Percentiles rank a stretch among this genome's conserved stretches.
phyloP scores from a whole-genome alignment of 2,888 invertebrate species.

The Nomada ferruginata region DNA sequence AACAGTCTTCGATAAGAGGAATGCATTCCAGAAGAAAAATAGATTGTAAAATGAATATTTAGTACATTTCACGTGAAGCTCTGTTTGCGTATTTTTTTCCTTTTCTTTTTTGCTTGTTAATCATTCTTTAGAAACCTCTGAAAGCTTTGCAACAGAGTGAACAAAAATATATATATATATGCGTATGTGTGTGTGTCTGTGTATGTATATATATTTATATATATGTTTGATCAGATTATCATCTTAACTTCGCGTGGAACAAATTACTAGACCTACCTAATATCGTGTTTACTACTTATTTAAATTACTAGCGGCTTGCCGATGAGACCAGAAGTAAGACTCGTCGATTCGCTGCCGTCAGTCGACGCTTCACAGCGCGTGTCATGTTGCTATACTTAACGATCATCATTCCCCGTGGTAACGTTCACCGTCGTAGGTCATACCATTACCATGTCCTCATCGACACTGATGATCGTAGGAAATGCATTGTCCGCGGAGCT shows the following conservation, averaged over 20 bases:
- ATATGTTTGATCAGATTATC: slow-evolving; percentile 55
- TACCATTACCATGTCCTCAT: slow-evolving; percentile 84
- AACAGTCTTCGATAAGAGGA: slow-evolving; percentile 80
- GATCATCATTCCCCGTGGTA: slow-evolving; percentile 47
- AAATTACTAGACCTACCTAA: slow-evolving; percentile 78
- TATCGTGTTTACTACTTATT: slow-evolving; percentile 72
- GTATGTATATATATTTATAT: slow-evolving; percentile 1
- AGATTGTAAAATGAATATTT: slow-evolving; percentile 69
- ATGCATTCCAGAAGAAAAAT: slow-evolving; percentile 76
- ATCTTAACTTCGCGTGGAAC: slow-evolving; percentile 70
- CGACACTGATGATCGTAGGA: slow-evolving; percentile 81
- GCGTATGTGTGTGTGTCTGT: background rate
- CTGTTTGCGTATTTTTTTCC: slow-evolving; percentile 25
- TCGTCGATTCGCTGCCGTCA: slow-evolving; percentile 65
- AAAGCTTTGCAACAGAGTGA: slow-evolving; percentile 59
- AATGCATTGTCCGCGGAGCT: slow-evolving; percentile 82
- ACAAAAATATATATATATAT: slow-evolving; percentile 34
- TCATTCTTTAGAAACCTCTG: slow-evolving; percentile 52
- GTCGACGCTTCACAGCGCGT: slow-evolving; percentile 65
- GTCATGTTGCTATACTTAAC: slow-evolving; percentile 64
- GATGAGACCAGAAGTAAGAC: slow-evolving; percentile 65
- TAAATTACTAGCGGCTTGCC: slow-evolving; percentile 73
- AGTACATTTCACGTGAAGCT: slow-evolving; percentile 57
- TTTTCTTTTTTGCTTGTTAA: slow-evolving; percentile 12
- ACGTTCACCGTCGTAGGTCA: slow-evolving; percentile 76